A percentile compares a stretch with the other conserved stretches of the same genome.
phyloP scores from a whole-genome alignment of 2,888 invertebrate genomes.

The Sturmia bella region DNA sequence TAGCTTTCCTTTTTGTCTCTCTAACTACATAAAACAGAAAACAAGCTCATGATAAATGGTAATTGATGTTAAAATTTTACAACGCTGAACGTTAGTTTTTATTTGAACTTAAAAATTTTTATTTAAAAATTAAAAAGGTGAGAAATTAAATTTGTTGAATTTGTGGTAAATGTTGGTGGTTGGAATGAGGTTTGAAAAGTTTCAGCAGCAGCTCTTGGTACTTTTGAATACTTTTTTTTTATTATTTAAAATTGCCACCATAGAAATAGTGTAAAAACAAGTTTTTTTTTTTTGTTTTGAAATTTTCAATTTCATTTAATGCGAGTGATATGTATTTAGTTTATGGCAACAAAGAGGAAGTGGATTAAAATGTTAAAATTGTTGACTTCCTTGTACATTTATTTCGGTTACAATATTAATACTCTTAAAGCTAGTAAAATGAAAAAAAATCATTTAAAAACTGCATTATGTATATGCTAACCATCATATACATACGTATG shows the following conservation, averaged over 20 bases:
- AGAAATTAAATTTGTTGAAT: slow-evolving; percentile 23
- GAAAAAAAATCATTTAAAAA: neutral
- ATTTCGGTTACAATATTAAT: slow-evolving; percentile 19
- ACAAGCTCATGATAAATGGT: slow-evolving; percentile 37
- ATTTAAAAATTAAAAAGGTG: slow-evolving; percentile 16
- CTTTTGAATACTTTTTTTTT: slow-evolving; percentile 8
- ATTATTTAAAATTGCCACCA: slow-evolving; percentile 32
- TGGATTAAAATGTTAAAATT: slow-evolving; percentile 37
- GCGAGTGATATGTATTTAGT: neutral
- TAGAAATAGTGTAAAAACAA: slow-evolving; percentile 31
- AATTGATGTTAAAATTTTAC: slow-evolving; percentile 50
- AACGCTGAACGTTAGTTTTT: slow-evolving; percentile 35
- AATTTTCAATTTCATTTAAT: slow-evolving; percentile 27
- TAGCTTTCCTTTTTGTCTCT: slow-evolving; percentile 5
- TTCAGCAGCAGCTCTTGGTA: slow-evolving; percentile 30
- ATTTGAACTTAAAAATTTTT: slow-evolving; percentile 45
- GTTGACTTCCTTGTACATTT: slow-evolving; percentile 46
- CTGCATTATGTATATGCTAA: too few relatives aligned
- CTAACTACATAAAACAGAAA: slow-evolving; percentile 14
- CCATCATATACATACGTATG: too few relatives aligned
- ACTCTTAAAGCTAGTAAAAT: slow-evolving; percentile 1
- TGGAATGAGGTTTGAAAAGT: slow-evolving; percentile 28
- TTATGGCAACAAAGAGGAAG: slow-evolving; percentile 45
- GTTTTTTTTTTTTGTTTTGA: neutral
- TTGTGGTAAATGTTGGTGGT: slow-evolving; percentile 44